A percentile compares a stretch with the other conserved stretches of the same genome.
phyloP scores from a whole-genome alignment of 2,113 vertebrate species.

The Ardeotis arabs region DNA sequence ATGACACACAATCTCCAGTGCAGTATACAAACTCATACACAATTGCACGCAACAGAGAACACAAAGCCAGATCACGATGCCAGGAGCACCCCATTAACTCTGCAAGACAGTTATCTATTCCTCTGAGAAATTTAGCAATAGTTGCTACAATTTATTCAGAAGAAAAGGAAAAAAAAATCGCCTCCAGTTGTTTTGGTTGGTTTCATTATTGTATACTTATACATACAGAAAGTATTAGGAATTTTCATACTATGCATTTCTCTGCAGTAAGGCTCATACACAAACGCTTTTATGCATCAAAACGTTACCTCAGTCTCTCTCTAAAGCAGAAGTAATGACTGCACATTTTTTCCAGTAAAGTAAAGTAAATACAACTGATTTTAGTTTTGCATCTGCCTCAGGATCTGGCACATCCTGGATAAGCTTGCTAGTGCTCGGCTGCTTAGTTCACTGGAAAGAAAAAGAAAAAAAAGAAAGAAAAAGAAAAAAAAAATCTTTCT shows the following conservation, averaged over 20 bases:
- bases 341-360: background rate
- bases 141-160: background rate
- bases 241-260: background rate
- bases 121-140: background rate
- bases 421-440: background rate
- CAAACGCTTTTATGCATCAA: background rate
- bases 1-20: background rate
- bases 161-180: background rate
- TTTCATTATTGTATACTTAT: background rate
- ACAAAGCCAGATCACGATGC: background rate
- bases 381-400: background rate
- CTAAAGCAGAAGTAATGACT: background rate
- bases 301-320: background rate
- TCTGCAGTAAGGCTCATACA: background rate
- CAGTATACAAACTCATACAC: background rate
- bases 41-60: background rate
- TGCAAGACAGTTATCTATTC: background rate
- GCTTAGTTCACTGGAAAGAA: background rate
- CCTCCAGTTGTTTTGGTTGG: background rate
- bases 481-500: background rate
- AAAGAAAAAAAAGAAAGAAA: accelerated
- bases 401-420: background rate
- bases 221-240: background rate
- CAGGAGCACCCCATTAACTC: background rate
- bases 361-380: background rate